Evolutionary conservation across 2,888 invertebrate genomes (phyloP).

Genomic region (Colletes collaris): DNA sequence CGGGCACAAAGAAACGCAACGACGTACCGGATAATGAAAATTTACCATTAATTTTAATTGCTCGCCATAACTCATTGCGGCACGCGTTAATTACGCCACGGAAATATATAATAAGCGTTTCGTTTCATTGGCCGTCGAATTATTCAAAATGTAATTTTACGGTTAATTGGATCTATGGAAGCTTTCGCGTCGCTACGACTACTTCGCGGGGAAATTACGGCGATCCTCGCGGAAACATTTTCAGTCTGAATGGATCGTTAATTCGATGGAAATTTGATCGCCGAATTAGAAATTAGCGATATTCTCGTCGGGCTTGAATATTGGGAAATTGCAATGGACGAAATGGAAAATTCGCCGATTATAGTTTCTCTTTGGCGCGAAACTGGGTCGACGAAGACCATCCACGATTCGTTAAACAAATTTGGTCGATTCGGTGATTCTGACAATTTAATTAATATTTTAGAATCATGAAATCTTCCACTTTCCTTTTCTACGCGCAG

Average conservation of each 20-base stretch:
- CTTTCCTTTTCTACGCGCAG: no score
- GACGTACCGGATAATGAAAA: constrained; percentile 22
- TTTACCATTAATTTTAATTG: constrained; percentile 45
- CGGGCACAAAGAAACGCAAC: background rate
- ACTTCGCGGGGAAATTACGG: constrained; percentile 4
- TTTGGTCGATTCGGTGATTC: no score
- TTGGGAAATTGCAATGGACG: background rate
- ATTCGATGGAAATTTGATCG: constrained; percentile 3
- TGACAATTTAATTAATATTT: no score
- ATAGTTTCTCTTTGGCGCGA: no score
- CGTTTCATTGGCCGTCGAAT: constrained; percentile 36
- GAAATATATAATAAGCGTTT: constrained; percentile 52
- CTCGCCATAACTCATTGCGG: constrained; percentile 32
- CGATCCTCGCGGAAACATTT: background rate
- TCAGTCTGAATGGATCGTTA: background rate
- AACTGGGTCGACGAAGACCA: no score
- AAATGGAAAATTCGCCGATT: background rate
- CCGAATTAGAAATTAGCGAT: constrained; percentile 17
- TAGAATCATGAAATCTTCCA: no score
- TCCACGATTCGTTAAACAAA: no score
- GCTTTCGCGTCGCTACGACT: constrained; percentile 13
- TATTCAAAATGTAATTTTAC: constrained; percentile 43
- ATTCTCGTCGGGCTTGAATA: background rate
- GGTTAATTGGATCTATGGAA: constrained; percentile 43
- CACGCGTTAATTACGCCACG: constrained; percentile 41